Conservation (phyloP, 2,888 invertebrate genomes). For the Nemoura dubitans region DNA sequence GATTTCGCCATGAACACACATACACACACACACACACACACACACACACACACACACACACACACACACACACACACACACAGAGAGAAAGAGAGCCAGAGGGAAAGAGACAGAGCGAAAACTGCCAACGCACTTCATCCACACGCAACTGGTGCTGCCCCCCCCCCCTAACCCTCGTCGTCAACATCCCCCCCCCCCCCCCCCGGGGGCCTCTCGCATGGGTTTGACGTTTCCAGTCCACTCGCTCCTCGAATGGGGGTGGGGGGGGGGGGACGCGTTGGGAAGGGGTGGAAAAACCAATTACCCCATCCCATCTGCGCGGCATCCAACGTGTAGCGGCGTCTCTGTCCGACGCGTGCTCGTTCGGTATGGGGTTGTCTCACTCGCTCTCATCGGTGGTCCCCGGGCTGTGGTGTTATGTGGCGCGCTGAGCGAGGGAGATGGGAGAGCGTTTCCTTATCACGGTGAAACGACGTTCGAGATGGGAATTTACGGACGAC, state of each 20-base stretch:
- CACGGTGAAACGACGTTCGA: not conserved
- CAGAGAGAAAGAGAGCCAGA: no score
- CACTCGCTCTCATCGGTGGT: no score
- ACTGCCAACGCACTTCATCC: no score
- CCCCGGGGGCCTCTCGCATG: constrained; percentile 38
- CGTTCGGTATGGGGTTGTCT: no score
- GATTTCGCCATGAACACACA: no score
- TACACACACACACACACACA: no score
- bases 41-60: no score
- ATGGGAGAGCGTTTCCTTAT: not conserved
- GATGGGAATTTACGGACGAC: not conserved
- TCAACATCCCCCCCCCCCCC: not conserved
- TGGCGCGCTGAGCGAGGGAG: not conserved
- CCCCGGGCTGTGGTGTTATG: not conserved
- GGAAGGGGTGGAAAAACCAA: constrained; percentile 40
- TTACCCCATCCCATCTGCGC: constrained; percentile 37
- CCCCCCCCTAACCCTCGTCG: not conserved
- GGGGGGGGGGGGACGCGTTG: not conserved
- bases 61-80: no score
- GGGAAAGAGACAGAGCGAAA: no score
- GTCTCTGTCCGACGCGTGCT: not conserved
- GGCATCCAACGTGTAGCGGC: not conserved
- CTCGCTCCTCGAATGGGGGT: constrained; percentile 45
- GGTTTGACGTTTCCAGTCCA: constrained; percentile 49
- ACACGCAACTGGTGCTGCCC: no score